Conservation (phyloP, 1,140 invertebrate species). For the Drosophila kepulauana region DNA sequence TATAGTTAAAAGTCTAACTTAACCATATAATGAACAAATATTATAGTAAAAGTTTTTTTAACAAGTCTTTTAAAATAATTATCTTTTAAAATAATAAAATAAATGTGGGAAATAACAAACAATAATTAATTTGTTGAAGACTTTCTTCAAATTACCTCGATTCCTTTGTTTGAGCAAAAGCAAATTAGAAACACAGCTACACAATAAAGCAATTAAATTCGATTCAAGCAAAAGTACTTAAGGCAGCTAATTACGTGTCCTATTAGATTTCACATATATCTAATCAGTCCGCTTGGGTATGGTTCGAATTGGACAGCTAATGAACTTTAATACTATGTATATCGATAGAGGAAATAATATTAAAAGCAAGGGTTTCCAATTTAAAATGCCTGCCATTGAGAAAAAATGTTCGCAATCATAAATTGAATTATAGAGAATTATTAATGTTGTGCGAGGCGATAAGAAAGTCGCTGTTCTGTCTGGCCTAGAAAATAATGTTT, state of each 20-base stretch:
- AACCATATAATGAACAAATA: no score
- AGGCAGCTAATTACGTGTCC: conserved; percentile 14
- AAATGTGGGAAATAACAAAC: not conserved
- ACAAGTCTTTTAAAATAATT: no score
- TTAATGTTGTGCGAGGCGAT: conserved; percentile 29
- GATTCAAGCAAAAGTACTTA: conserved; percentile 33
- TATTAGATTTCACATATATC: conserved; percentile 31
- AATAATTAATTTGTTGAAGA: not conserved
- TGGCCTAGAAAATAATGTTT: not conserved
- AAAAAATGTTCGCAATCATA: conserved; percentile 24
- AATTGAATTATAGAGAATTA: conserved; percentile 17
- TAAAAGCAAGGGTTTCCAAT: conserved; percentile 1
- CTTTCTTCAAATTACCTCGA: not conserved
- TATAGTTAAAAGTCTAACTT: no score
- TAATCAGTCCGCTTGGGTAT: conserved; percentile 33
- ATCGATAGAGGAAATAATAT: conserved; percentile 14
- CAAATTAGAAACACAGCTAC: not conserved
- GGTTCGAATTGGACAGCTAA: conserved; percentile 22
- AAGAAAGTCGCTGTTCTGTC: conserved; percentile 12
- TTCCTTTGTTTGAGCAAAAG: conserved; percentile 8
- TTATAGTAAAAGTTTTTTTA: no score
- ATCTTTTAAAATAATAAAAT: no score
- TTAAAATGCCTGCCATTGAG: not conserved
- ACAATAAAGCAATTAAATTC: conserved; percentile 31
- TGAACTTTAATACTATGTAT: conserved; percentile 23